A percentile compares a stretch with the other conserved stretches of the same genome.
phyloP scores from a whole-genome alignment of 2,797 vertebrate genomes.

The Pangasius larnaudii region DNA sequence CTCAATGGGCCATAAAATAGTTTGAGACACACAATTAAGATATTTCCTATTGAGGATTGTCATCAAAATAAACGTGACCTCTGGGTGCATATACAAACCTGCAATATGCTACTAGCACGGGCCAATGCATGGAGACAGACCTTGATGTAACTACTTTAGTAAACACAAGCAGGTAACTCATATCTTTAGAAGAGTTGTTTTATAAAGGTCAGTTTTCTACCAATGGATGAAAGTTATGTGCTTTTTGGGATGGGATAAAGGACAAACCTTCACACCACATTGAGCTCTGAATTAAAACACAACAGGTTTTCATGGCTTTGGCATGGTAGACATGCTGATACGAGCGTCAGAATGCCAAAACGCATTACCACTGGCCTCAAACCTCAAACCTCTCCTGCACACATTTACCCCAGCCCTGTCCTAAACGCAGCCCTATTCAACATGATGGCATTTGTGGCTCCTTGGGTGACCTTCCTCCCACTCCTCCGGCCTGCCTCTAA shows the following conservation, averaged over 20 bases:
- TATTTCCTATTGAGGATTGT: constrained; percentile 40
- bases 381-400: constrained; percentile 26
- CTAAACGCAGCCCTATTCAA: constrained; percentile 34
- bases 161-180: background rate
- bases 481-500: constrained; percentile 84
- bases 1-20: constrained; percentile 50
- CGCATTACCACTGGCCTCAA: constrained; percentile 30
- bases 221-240: background rate
- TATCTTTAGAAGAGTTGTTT: background rate
- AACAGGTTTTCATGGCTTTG: background rate
- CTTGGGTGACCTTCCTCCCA: constrained; percentile 82
- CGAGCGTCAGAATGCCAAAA: background rate
- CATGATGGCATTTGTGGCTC: constrained; percentile 77
- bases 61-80: constrained; percentile 50
- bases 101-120: constrained; percentile 23
- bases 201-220: constrained; percentile 19
- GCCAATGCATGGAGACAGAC: constrained; percentile 17
- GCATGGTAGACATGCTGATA: constrained; percentile 6
- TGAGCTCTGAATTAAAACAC: constrained; percentile 13
- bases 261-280: constrained; percentile 11
- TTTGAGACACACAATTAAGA: constrained; percentile 43
- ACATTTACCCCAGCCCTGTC: constrained; percentile 12
- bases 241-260: constrained; percentile 12
- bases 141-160: background rate
- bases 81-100: constrained; percentile 31